Conservation (phyloP, 2,888 invertebrate species). For the Halocaridina rubra region DNA sequence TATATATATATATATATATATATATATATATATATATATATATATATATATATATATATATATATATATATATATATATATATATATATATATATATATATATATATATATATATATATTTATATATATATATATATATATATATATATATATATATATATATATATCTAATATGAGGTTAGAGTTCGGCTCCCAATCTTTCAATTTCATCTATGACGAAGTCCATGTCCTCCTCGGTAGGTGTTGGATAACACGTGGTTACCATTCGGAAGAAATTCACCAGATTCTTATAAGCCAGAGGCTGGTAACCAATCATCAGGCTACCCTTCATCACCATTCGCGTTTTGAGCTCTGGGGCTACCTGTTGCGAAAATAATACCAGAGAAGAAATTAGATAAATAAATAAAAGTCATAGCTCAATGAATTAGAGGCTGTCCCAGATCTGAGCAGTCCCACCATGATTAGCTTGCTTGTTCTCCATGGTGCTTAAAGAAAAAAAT, state of each 20-base stretch:
- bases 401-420: no score
- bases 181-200: slow-evolving; percentile 72
- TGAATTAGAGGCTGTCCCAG: no score
- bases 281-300: slow-evolving; percentile 74
- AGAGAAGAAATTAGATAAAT: not conserved
- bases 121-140: not conserved
- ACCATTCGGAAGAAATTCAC: slow-evolving; percentile 84
- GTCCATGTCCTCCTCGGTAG: slow-evolving; percentile 74
- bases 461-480: no score
- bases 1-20: no score
- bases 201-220: slow-evolving; percentile 77
- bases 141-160: not conserved
- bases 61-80: not conserved
- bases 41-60: no score
- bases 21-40: slow-evolving; percentile 10
- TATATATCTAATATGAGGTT: slow-evolving; percentile 5
- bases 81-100: not conserved
- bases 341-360: slow-evolving; percentile 80
- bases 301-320: slow-evolving; percentile 83
- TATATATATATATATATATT: not conserved
- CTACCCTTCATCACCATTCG: slow-evolving; percentile 75
- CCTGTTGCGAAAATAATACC: slow-evolving; percentile 68
- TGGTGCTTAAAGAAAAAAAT: no score
- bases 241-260: slow-evolving; percentile 78
- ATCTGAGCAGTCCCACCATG: no score